Base-by-base conservation (phyloP, 2,888 invertebrate genomes). In the Smittia aterrima region DNA sequence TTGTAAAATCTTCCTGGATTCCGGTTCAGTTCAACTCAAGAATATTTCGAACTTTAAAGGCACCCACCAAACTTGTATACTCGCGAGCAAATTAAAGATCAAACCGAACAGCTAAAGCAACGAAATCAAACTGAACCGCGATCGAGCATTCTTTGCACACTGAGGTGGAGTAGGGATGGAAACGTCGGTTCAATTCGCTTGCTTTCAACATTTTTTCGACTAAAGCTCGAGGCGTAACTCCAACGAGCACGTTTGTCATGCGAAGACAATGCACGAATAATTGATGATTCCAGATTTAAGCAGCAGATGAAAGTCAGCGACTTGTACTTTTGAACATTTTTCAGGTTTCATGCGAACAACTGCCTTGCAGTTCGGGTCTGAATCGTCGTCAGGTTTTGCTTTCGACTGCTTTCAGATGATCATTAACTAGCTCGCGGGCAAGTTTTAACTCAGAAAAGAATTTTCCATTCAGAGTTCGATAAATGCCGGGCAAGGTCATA, bases 151-250 rank as follows among this genome's bases (percentile, higher is more conserved):
- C 64, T 22, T 58, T 20, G 9, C 9, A 20, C 7, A 25, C 18
- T n/a, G 53, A 7, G 40, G 67, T 13, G 54, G 41, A 67, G 67
- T 67, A 70, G 70, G 70, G 70, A 70, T 70, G 54, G 22, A 68
- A n/a, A 25, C 68, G 24, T 40, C 16, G 18, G 18, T 9, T 27
- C 20, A 64, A 64, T 58, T 58, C 20, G n/a, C 9, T 2, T 20
- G 18, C n/a, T 47, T 47, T 9, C 53, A 47, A 16, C 18, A 16
- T 22, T 20, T 58, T 47, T 58, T 58, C 58, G 22, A 58, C 22
- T 20, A 2, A 58, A 58, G 18, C 18, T 47, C 53, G 53, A 13
- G 53, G 53, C 53, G 53, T 47, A 6, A 47, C 53, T 47, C n/a
- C 18, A n/a, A 3, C 32, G 9, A 32, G 32, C 32, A 32, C 32